Conservation (phyloP, 37 sponge, comb jelly and placozoan species). For the Agelas oroides region DNA sequence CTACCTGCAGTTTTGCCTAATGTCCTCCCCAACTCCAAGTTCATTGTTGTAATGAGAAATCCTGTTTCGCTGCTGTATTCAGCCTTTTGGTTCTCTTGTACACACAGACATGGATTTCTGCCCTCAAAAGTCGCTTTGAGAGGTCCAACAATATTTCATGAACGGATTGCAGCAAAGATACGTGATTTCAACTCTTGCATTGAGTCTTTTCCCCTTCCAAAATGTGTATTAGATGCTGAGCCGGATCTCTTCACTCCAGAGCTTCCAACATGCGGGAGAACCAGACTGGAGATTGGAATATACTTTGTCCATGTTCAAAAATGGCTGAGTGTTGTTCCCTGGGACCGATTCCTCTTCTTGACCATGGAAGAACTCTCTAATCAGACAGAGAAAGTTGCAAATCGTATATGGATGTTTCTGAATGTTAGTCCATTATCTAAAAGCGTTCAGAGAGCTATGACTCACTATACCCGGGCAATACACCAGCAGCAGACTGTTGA, state of each 20-base stretch:
- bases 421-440: background rate
- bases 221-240: background rate
- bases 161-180: background rate
- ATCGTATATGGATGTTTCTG: background rate
- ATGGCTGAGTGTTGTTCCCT: conserved; percentile 6
- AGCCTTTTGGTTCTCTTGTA: conserved; percentile 11
- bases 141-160: background rate
- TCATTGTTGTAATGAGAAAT: conserved; percentile 27
- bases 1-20: background rate
- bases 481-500: background rate
- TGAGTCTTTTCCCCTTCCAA: background rate
- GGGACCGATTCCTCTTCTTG: conserved; percentile 19
- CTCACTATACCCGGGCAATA: background rate
- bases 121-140: background rate
- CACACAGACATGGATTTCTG: background rate
- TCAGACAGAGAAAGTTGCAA: background rate
- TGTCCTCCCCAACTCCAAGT: conserved; percentile 13
- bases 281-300: conserved; percentile 6
- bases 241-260: background rate
- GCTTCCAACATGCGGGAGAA: background rate
- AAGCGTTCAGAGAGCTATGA: too few relatives aligned
- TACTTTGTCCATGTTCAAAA: conserved; percentile 6
- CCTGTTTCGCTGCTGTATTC: conserved; percentile 16
- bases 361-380: background rate
- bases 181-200: background rate